phyloP scores from a whole-genome alignment of 2,113 vertebrate species.

The Pontoporia blainvillei region DNA sequence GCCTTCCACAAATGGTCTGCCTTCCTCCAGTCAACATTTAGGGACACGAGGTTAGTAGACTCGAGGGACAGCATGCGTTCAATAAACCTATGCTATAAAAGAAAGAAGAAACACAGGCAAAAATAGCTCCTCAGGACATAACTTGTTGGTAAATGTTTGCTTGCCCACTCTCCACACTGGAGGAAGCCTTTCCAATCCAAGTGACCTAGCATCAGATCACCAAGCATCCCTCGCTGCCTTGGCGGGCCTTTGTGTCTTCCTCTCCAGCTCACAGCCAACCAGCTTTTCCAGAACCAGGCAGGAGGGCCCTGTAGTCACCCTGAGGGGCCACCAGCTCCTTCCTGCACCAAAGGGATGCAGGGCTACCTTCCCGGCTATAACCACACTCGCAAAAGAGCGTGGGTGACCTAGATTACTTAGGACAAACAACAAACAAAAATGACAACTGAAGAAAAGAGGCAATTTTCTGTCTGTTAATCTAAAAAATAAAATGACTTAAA shows the following conservation, averaged over 20 bases:
- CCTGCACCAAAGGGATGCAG: accelerated
- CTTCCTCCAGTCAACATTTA: not conserved
- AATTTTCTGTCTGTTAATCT: not conserved
- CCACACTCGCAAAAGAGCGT: not conserved
- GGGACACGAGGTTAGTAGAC: not conserved
- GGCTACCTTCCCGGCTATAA: not conserved
- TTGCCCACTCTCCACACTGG: not conserved
- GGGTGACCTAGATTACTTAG: not conserved
- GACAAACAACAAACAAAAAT: not conserved
- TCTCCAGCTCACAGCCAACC: not conserved
- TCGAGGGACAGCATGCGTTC: not conserved
- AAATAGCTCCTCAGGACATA: not conserved
- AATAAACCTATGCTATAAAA: not conserved
- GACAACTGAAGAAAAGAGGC: not conserved
- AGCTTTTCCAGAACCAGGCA: not conserved
- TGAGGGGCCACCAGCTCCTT: not conserved
- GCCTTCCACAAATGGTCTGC: not conserved
- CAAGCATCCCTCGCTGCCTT: not conserved
- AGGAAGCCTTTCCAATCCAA: not conserved
- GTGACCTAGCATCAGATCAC: not conserved
- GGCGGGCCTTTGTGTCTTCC: not conserved
- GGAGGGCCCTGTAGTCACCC: not conserved
- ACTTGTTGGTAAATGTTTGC: not conserved
- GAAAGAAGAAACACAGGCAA: not conserved
- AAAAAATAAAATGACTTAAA: not conserved